Evolutionary conservation across 2,888 invertebrate species (phyloP).

Genomic region (Pristionchus maxplancki): DNA sequence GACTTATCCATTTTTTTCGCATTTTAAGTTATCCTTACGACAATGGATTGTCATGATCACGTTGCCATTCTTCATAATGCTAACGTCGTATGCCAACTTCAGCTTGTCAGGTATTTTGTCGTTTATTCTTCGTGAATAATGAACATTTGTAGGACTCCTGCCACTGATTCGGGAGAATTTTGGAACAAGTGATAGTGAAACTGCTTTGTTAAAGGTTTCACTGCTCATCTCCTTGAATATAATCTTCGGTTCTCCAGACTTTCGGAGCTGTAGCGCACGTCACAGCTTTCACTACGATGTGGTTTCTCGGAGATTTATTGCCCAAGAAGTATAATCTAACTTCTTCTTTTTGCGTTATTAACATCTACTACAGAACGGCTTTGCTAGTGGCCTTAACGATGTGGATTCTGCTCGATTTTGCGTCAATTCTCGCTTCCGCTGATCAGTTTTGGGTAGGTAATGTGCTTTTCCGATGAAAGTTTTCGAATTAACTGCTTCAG

Average conservation of each 20-base stretch:
- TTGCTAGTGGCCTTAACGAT: not conserved
- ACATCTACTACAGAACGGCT: not conserved
- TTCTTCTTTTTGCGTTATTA: not conserved
- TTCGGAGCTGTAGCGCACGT: not conserved
- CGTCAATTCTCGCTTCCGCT: not conserved
- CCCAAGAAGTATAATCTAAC: not conserved
- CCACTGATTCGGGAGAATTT: not conserved
- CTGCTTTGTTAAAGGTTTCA: not conserved
- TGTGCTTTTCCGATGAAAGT: not conserved
- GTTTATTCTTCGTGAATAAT: not conserved
- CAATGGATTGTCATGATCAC: not conserved
- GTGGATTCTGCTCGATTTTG: not conserved
- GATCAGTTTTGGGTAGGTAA: not conserved
- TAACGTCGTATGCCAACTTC: not conserved
- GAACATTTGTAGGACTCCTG: not conserved
- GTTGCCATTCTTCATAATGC: not conserved
- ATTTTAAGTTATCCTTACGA: not conserved
- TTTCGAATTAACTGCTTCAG: not conserved
- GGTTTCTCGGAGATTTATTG: constrained; percentile 21
- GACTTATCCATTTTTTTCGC: not conserved
- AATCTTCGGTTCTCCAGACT: not conserved
- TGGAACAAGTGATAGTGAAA: not conserved
- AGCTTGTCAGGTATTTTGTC: not conserved
- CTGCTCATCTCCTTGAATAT: not conserved
- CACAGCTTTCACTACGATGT: not conserved